Conservation (phyloP, 2,888 invertebrate species). For the Meta bourneti region DNA sequence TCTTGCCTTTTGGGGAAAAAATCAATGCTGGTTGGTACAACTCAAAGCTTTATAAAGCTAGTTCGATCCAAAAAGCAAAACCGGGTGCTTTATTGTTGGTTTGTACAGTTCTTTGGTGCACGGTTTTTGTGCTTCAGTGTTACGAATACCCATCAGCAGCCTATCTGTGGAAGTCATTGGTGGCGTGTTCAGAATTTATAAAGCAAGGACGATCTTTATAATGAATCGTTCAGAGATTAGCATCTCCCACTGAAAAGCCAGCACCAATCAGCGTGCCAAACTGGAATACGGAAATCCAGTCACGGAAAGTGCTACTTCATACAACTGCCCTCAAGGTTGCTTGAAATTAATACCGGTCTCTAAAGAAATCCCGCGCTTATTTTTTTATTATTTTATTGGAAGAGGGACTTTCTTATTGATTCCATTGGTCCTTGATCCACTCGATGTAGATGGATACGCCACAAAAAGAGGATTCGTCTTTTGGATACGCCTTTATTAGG, state of each 20-base stretch:
- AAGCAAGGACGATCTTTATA: slow-evolving; percentile 25
- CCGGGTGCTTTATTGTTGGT: no score
- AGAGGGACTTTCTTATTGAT: slow-evolving; percentile 22
- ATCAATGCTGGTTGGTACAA: no score
- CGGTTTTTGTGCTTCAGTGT: no score
- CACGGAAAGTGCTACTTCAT: slow-evolving; percentile 33
- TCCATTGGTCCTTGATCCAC: slow-evolving; percentile 36
- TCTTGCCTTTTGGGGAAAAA: no score
- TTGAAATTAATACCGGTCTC: slow-evolving; percentile 50
- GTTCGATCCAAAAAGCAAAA: no score
- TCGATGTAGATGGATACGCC: not conserved
- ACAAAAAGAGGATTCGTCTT: not conserved
- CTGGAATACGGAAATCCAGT: slow-evolving; percentile 14
- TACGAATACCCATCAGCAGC: no score
- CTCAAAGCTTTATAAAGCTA: no score
- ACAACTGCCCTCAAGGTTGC: slow-evolving; percentile 33
- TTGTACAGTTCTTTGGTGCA: no score
- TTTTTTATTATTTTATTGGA: slow-evolving; percentile 12
- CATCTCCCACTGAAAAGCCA: slow-evolving; percentile 16
- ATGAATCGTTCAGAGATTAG: slow-evolving; percentile 50
- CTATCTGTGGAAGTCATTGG: no score
- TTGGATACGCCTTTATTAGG: slow-evolving; percentile 5
- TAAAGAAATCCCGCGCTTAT: slow-evolving; percentile 5
- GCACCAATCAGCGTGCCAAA: slow-evolving; percentile 32
- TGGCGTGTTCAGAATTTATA: slow-evolving; percentile 24